Conservation (phyloP, 2,888 invertebrate species). For the Malthinus seriepunctatus region DNA sequence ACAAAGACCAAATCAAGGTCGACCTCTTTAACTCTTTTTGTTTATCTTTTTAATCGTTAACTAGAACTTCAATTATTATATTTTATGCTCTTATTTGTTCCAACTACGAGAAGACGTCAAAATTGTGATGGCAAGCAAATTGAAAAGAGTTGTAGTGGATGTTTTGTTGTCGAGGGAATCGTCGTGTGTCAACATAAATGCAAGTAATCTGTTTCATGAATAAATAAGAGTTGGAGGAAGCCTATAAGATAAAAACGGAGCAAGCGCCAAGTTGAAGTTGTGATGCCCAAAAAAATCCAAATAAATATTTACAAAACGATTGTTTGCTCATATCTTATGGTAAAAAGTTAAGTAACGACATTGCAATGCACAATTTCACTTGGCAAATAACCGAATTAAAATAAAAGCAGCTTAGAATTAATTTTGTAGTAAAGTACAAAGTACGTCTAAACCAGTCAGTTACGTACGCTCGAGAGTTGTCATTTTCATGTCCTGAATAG, state of each 20-base stretch:
- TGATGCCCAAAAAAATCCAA: too few species aligned
- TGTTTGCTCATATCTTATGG: slow-evolving; percentile 49
- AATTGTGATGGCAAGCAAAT: too few species aligned
- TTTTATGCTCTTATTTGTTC: too few species aligned
- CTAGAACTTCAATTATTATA: too few species aligned
- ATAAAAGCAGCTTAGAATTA: slow-evolving; percentile 6
- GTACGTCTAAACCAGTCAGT: slow-evolving; percentile 10
- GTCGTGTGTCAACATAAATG: slow-evolving; percentile 21
- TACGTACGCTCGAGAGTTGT: slow-evolving; percentile 26
- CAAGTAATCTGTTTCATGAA: slow-evolving; percentile 35
- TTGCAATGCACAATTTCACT: background rate
- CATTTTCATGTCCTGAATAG: slow-evolving; percentile 34
- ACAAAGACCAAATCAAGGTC: slow-evolving; percentile 27
- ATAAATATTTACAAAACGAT: too few species aligned
- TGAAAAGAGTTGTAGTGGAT: background rate
- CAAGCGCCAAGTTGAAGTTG: slow-evolving; percentile 20
- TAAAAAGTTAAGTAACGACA: too few species aligned
- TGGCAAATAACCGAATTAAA: background rate
- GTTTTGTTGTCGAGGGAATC: background rate
- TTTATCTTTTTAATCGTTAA: slow-evolving; percentile 3
- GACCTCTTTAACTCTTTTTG: slow-evolving; percentile 7
- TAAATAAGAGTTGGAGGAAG: slow-evolving; percentile 44
- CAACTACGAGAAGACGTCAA: too few species aligned
- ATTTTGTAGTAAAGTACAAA: slow-evolving; percentile 7
- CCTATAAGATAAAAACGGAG: slow-evolving; percentile 37